Evolutionary conservation across 2,888 invertebrate species (phyloP).

Genomic region (Reticulitermes lucifugus): DNA sequence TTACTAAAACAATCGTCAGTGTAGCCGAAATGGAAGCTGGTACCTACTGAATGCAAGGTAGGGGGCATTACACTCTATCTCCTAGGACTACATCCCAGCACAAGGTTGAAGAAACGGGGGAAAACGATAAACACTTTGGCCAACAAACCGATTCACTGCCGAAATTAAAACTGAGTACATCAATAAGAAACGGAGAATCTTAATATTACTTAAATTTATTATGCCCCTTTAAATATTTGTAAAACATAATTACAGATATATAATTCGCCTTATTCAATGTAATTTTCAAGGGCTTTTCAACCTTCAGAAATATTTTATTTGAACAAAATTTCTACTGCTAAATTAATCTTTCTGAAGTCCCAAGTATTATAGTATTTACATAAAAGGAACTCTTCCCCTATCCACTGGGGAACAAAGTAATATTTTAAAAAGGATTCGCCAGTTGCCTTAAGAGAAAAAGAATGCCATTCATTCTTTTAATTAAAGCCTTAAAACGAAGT

Average conservation of each 20-base stretch:
- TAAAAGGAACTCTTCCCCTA: background rate
- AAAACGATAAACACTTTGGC: too few relatives aligned
- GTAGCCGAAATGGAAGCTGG: too few relatives aligned
- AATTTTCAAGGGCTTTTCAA: background rate
- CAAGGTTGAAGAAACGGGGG: too few relatives aligned
- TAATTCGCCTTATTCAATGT: background rate
- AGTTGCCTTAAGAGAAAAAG: background rate
- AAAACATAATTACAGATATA: background rate
- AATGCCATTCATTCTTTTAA: slow-evolving; percentile 24
- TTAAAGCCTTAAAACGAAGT: slow-evolving; percentile 30
- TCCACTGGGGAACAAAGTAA: background rate
- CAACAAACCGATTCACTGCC: too few relatives aligned
- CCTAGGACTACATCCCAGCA: too few relatives aligned
- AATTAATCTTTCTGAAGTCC: background rate
- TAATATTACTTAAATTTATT: too few relatives aligned
- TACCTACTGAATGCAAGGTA: too few relatives aligned
- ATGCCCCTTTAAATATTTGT: too few relatives aligned
- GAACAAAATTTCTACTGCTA: background rate
- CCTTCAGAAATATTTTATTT: background rate
- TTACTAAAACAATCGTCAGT: too few relatives aligned
- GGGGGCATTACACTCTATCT: too few relatives aligned
- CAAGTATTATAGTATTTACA: background rate
- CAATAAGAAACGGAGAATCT: too few relatives aligned
- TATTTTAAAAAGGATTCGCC: background rate
- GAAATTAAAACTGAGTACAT: too few relatives aligned